phyloP scores from a whole-genome alignment of 92 coral and sea anemone species.

The Palythoa grandiflora region DNA sequence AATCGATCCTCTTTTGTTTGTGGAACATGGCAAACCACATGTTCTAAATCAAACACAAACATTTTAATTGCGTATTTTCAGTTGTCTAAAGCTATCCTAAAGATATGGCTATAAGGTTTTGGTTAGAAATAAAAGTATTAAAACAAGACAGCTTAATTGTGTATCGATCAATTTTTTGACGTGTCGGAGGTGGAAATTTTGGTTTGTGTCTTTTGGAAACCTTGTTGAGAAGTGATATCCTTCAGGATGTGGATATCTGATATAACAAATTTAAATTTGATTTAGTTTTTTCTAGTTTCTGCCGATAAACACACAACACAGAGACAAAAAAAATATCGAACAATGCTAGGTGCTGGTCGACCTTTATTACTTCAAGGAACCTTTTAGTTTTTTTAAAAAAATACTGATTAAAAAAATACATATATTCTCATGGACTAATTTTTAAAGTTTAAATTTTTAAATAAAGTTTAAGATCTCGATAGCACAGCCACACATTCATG shows the following conservation, averaged over 20 bases:
- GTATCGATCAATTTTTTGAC: background rate
- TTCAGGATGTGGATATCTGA: background rate
- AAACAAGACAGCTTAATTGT: background rate
- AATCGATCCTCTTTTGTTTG: too few species aligned
- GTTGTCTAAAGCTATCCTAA: background rate
- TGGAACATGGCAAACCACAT: too few species aligned
- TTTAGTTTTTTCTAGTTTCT: background rate
- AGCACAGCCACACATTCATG: too few species aligned
- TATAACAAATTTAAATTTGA: background rate
- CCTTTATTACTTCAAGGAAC: background rate
- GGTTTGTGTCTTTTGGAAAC: background rate
- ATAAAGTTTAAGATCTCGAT: too few species aligned
- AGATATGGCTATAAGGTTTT: background rate
- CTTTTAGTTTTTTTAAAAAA: background rate
- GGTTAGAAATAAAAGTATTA: too few species aligned
- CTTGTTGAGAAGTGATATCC: background rate
- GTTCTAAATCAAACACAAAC: too few species aligned
- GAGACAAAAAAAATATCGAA: background rate
- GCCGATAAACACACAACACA: background rate
- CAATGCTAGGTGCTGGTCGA: background rate
- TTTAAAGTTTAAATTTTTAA: too few species aligned
- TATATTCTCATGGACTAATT: too few species aligned
- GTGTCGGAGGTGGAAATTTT: background rate
- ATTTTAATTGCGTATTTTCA: too few species aligned
- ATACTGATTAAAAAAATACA: background rate